Evolutionary conservation across 2,888 invertebrate genomes (phyloP).

Genomic region (Chromoteleia sp.): DNA sequence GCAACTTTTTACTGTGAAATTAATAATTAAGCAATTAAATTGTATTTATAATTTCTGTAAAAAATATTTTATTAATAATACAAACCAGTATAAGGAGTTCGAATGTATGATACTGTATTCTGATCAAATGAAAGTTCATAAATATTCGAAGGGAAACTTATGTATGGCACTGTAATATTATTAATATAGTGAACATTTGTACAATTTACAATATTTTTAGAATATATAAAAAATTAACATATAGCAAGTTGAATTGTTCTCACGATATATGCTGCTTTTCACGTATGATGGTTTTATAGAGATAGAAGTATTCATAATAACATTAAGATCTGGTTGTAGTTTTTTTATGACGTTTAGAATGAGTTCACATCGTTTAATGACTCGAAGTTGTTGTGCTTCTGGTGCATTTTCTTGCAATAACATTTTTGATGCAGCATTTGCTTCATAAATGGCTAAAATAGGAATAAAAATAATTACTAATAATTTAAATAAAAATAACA

Average conservation of each 20-base stretch:
- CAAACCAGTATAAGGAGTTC: constrained; percentile 83
- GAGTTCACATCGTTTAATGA: constrained; percentile 82
- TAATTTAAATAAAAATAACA: constrained; percentile 2
- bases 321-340: constrained; percentile 79
- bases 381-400: constrained; percentile 81
- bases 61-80: neutral
- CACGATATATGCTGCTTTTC: constrained; percentile 75
- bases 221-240: constrained; percentile 32
- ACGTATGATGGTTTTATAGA: constrained; percentile 73
- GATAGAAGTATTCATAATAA: constrained; percentile 78
- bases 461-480: no score
- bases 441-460: constrained; percentile 80
- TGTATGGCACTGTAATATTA: constrained; percentile 71
- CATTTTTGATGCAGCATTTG: constrained; percentile 79
- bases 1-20: constrained; percentile 78
- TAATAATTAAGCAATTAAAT: neutral
- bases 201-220: no score
- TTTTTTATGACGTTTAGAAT: constrained; percentile 80
- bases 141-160: constrained; percentile 74
- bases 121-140: constrained; percentile 74
- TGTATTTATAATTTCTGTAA: neutral
- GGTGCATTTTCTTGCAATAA: constrained; percentile 78
- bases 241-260: constrained; percentile 75
- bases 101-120: constrained; percentile 77
- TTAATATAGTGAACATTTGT: neutral